Evolutionary conservation across 2,113 vertebrate genomes (phyloP).

Genomic region (human): GRCh38 chr2:224444001-224444500

Average conservation of each 20-base stretch:
- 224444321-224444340: not conserved
- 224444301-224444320: not conserved
- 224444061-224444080: not conserved
- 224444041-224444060: not conserved
- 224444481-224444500: not conserved
- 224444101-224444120: not conserved
- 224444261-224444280: not conserved
- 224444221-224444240: conserved; percentile 18
- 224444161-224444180: not conserved
- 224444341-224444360: not conserved
- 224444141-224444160: not conserved
- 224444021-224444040: not conserved
- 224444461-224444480: too few species aligned
- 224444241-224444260: not conserved
- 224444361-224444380: not conserved
- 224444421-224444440: not conserved
- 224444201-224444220: not conserved
- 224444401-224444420: not conserved
- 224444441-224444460: not conserved
- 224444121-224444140: not conserved
- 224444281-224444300: not conserved
- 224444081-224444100: too few species aligned
- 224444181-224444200: not conserved
- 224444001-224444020: too few species aligned
- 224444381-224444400: not conserved